Evolutionary conservation across 30 jellyfish, hydroid and myxozoan species (phyloP), one percentile per base, ranked within the genome.

Genomic region (Mastigias papua): DNA sequence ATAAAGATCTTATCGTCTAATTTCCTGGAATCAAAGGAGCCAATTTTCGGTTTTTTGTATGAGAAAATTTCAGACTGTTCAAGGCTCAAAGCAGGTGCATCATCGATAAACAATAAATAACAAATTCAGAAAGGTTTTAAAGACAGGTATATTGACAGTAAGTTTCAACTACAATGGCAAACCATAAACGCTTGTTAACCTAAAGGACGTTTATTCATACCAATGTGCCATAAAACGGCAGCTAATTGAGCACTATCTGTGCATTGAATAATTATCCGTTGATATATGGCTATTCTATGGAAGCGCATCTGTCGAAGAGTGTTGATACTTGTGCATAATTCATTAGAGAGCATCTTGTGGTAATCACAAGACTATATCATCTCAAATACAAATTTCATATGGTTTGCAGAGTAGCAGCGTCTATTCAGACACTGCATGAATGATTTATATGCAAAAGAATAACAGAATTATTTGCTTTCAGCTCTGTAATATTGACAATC

Each of bases 371-470:
- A 16, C 46, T 68, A 15, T 72, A 42, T 75, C 21, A 57, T 0
- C 30, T 26, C 54, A 34, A 50, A 50, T 30, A 48, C 58, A 21
- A 26, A 57, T 60, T 54, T 32, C 58, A 13, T 28, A 26, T 25
- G 42, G 57, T 26, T 57, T 50, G 32, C 61, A 31, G 22, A 50
- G n/a, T 10, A 64, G 46, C 72, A 19, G 90, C 90, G 90, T 79
- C 90, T 48, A 79, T 79, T 79, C 90, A 79, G 23, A 20, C 19
- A 13, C 51, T 8, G 37, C 48, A 79, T 79, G 34, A 79, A 79
- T 79, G 51, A 54, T 79, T 79, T 32, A 79, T 79, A n/a, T n/a
- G n/a, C 11, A 37, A 37, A 37, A 37, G 6, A 11, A 37, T 37
- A 37, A 37, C 10, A 37, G 6, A 37, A 11, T 37, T 37, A 37